Evolutionary conservation across 2,888 invertebrate species (phyloP).

Genomic region (Cephus rjabovi): DNA sequence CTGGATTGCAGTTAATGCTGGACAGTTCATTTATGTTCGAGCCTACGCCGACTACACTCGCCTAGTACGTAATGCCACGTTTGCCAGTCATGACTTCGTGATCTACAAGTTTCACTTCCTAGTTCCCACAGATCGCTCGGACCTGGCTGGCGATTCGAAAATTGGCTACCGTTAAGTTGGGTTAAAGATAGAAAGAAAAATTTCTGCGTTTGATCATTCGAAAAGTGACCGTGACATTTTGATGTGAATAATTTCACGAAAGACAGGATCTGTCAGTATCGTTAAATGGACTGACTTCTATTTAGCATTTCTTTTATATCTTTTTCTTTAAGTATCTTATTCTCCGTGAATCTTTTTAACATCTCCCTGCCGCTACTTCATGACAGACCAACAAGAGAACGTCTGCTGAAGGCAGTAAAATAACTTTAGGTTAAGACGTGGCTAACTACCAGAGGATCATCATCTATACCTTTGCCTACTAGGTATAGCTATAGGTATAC

Average conservation of each 20-base stretch:
- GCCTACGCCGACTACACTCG: constrained; percentile 14
- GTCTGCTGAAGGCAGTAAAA: background rate
- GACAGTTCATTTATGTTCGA: constrained; percentile 34
- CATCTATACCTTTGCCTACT: constrained; percentile 12
- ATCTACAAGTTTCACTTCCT: constrained; percentile 41
- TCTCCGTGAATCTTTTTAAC: background rate
- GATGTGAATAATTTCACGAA: background rate
- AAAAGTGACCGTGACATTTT: background rate
- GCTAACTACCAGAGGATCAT: constrained; percentile 19
- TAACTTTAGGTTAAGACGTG: constrained; percentile 3
- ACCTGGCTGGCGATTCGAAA: background rate
- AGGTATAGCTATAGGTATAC: constrained; percentile 1
- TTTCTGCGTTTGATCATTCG: background rate
- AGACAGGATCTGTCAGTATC: background rate
- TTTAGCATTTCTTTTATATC: background rate
- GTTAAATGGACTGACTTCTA: background rate
- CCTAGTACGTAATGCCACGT: constrained; percentile 25
- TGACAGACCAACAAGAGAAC: constrained; percentile 10
- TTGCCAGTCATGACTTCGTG: constrained; percentile 32
- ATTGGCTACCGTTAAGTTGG: background rate
- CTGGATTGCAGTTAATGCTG: constrained; percentile 29
- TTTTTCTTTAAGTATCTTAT: background rate
- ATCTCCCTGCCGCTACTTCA: constrained; percentile 8
- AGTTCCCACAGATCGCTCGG: constrained; percentile 32
- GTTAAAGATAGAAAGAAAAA: background rate